A percentile compares a stretch with the other conserved stretches of the same genome.
phyloP scores from a whole-genome alignment of 2,113 vertebrate genomes.

The Coturnix japonica region DNA sequence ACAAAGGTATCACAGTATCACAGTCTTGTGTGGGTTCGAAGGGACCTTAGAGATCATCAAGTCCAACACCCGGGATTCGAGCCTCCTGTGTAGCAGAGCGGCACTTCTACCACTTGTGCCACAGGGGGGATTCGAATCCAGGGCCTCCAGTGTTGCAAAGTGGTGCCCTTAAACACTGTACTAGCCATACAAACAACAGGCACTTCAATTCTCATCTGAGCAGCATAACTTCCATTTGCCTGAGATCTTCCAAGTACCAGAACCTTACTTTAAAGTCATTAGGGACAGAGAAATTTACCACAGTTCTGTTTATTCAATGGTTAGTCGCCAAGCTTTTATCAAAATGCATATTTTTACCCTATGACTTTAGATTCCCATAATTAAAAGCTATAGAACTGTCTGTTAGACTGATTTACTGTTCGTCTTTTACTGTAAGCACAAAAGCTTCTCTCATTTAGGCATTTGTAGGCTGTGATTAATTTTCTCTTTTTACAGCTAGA shows the following conservation, averaged over 20 bases:
- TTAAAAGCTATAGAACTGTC: not conserved
- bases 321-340: not conserved
- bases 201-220: not conserved
- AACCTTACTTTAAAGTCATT: not conserved
- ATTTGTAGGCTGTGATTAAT: not conserved
- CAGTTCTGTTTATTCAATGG: not conserved
- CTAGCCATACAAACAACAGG: rapidly evolving
- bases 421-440: not conserved
- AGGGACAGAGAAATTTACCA: not conserved
- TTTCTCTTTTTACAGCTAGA: conserved; percentile 4
- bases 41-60: too few species aligned
- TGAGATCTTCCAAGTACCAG: not conserved
- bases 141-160: too few species aligned
- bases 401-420: not conserved
- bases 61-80: too few species aligned
- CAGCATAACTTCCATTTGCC: not conserved
- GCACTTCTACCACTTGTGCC: too few species aligned
- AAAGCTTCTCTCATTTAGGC: not conserved
- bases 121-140: too few species aligned
- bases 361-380: not conserved
- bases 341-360: not conserved
- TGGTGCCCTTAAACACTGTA: too few species aligned
- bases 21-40: too few species aligned
- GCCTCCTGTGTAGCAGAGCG: too few species aligned
- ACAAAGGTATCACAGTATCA: too few species aligned